A percentile compares a stretch with the other conserved stretches of the same genome.
phyloP scores from a whole-genome alignment of 2,113 vertebrate species.

The Notiomystis cincta region DNA sequence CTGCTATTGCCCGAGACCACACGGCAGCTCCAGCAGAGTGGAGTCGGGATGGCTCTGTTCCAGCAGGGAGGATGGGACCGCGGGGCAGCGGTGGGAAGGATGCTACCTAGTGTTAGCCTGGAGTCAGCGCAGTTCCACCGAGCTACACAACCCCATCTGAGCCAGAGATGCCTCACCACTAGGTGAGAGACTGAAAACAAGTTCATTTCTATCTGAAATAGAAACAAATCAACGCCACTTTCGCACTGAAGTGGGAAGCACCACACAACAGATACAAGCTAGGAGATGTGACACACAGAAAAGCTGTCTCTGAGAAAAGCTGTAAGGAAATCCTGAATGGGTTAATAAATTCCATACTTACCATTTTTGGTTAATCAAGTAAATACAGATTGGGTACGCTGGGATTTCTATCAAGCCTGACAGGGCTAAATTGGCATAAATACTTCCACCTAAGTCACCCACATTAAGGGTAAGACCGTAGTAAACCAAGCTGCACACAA shows the following conservation, averaged over 20 bases:
- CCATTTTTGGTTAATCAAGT: constrained; percentile 79
- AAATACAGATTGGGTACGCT: constrained; percentile 79
- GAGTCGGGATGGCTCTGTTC: accelerated
- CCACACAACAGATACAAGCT: not conserved
- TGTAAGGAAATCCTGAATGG: not conserved
- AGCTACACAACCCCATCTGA: not conserved
- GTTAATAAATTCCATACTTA: constrained; percentile 42
- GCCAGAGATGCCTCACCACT: accelerated
- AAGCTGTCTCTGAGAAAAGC: not conserved
- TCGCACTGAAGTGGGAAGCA: not conserved
- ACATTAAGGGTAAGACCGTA: constrained; percentile 80
- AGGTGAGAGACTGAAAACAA: not conserved
- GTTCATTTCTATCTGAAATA: not conserved
- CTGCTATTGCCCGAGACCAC: accelerated
- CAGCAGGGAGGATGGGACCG: not conserved
- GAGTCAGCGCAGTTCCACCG: not conserved
- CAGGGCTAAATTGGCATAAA: constrained; percentile 79
- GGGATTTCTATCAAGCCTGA: constrained; percentile 81
- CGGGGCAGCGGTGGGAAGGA: not conserved
- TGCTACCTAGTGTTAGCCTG: not conserved
- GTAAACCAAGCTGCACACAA: constrained; percentile 83
- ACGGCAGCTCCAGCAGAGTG: accelerated
- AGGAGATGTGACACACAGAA: not conserved
- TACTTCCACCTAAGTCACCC: constrained; percentile 75
- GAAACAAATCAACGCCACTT: not conserved